Percentiles rank a stretch among this genome's conserved stretches.
These are phyloP conservation scores for Listronotus oregonensis DNA, from an alignment of 1,140 invertebrate genomes.

Conservation along the genomic window DNA sequence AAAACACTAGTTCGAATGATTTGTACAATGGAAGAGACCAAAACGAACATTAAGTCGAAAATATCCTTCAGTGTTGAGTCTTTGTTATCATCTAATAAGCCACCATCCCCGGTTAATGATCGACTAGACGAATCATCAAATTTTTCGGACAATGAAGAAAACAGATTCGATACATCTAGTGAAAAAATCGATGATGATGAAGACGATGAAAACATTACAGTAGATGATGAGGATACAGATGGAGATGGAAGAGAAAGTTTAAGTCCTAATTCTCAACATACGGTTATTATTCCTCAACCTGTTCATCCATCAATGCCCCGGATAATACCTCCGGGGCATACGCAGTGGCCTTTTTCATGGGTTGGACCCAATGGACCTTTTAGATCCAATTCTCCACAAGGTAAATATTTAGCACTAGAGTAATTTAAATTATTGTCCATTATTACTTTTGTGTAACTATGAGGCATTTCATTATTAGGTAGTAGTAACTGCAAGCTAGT, in stretches of 20 bases:
- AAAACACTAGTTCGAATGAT: slow-evolving; percentile 31
- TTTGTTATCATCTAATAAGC: slow-evolving; percentile 43
- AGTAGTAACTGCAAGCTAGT: too few relatives aligned
- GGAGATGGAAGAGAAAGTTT: slow-evolving; percentile 50
- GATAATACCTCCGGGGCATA: slow-evolving; percentile 43
- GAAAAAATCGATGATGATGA: slow-evolving; percentile 46
- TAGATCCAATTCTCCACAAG: slow-evolving; percentile 50
- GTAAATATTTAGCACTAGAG: slow-evolving; percentile 44
- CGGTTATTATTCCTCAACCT: slow-evolving; percentile 53
- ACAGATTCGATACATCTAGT: slow-evolving; percentile 40
- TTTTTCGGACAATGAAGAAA: slow-evolving; percentile 41
- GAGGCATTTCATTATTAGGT: too few relatives aligned
- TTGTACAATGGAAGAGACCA: slow-evolving; percentile 50
- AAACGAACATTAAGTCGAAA: slow-evolving; percentile 53
- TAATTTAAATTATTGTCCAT: too few relatives aligned
- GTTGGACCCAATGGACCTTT: slow-evolving; percentile 44
- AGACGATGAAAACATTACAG: slow-evolving; percentile 52
- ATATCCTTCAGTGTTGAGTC: slow-evolving; percentile 56
- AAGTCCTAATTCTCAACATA: slow-evolving; percentile 50
- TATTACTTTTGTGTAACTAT: too few relatives aligned
- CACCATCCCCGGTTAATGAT: slow-evolving; percentile 32
- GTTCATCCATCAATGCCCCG: slow-evolving; percentile 53
- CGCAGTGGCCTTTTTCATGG: slow-evolving; percentile 52
- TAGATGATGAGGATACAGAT: slow-evolving; percentile 51
- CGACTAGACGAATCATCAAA: slow-evolving; percentile 32